Evolutionary conservation across 2,888 invertebrate genomes (phyloP).

Genomic region (Acrobasis suavella): DNA sequence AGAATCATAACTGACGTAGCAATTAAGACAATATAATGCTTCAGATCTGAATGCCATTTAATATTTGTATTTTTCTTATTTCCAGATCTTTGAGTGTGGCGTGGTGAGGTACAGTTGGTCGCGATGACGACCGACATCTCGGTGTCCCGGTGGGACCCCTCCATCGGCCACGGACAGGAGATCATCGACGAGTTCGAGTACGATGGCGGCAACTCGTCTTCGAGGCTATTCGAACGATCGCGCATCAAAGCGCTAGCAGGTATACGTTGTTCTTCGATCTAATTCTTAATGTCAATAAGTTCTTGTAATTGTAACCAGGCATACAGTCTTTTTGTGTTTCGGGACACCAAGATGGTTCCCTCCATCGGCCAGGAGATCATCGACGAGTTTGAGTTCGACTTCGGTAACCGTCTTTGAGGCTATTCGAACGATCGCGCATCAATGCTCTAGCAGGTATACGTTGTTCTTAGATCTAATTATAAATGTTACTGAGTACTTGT

Average conservation of each 20-base stretch:
- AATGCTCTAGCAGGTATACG: slow-evolving; percentile 97
- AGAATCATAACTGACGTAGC: too few species aligned
- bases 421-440: slow-evolving; percentile 99
- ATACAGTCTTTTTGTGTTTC: slow-evolving; percentile 95
- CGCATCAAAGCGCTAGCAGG: slow-evolving; percentile 99
- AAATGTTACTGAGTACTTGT: neutral
- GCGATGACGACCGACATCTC: slow-evolving; percentile 98
- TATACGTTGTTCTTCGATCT: slow-evolving; percentile 59
- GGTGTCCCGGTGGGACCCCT: slow-evolving; percentile 98
- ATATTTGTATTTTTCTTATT: slow-evolving; percentile 31
- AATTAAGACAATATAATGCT: too few species aligned
- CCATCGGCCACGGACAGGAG: slow-evolving; percentile 92
- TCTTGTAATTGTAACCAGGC: slow-evolving; percentile 80
- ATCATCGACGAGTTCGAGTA: slow-evolving; percentile 99
- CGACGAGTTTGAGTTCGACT: slow-evolving; percentile 99
- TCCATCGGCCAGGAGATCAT: slow-evolving; percentile 93
- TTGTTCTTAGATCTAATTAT: neutral
- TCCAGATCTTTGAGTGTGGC: slow-evolving; percentile 74
- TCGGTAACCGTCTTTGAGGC: slow-evolving; percentile 98
- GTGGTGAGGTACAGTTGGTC: slow-evolving; percentile 71
- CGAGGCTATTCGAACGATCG: slow-evolving; percentile 99
- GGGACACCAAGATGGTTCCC: slow-evolving; percentile 88
- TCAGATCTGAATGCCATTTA: neutral
- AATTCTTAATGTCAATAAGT: slow-evolving; percentile 63
- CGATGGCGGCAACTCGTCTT: slow-evolving; percentile 99